These are phyloP conservation scores for Sitophilus oryzae DNA, from an alignment of 1,140 invertebrate species.

Conservation along the genomic window DNA sequence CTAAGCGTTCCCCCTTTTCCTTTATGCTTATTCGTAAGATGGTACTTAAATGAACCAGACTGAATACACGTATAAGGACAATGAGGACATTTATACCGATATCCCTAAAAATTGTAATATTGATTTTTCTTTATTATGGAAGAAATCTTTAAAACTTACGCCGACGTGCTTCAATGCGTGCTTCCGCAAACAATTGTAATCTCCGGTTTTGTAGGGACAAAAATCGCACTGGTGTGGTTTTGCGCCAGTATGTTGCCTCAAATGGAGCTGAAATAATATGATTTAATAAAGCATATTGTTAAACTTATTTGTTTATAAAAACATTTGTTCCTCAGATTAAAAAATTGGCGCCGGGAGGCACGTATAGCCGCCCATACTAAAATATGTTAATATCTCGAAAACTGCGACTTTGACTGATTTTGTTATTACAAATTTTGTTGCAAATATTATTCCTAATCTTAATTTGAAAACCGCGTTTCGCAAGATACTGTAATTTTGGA, in stretches of 20 bases:
- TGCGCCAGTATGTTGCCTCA: conserved; percentile 66
- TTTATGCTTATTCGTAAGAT: conserved; percentile 60
- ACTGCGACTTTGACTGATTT: no score
- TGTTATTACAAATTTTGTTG: no score
- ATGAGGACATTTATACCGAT: conserved; percentile 58
- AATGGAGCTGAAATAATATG: conserved; percentile 43
- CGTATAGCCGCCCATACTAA: no score
- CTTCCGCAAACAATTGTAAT: conserved; percentile 66
- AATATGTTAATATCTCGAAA: no score
- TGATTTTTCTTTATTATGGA: no score
- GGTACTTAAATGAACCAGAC: conserved; percentile 60
- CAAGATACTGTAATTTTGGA: no score
- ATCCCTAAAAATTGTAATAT: conserved; percentile 26
- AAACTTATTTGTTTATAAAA: background rate
- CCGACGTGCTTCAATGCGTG: conserved; percentile 73
- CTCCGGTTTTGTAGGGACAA: conserved; percentile 64
- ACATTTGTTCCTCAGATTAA: no score
- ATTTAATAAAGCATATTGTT: no score
- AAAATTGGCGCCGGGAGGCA: no score
- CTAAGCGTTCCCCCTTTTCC: conserved; percentile 50
- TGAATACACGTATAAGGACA: conserved; percentile 66
- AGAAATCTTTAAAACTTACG: conserved; percentile 39
- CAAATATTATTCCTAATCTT: no score
- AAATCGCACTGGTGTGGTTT: conserved; percentile 63
- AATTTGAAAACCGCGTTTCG: no score